Conservation (phyloP, 1,140 invertebrate genomes). For the Lucilia cuprina region DNA sequence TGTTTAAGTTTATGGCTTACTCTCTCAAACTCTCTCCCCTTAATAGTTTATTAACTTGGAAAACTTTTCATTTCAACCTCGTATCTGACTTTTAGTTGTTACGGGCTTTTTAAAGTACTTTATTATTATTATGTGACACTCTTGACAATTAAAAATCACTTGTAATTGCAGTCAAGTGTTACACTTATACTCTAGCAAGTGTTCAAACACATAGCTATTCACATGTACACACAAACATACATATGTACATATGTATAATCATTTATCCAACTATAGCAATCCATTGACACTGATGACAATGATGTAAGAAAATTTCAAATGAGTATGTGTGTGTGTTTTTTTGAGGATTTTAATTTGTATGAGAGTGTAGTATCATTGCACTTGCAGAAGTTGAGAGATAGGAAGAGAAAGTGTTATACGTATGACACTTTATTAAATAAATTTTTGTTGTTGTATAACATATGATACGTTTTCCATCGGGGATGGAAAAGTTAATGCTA, state of each 20-base stretch:
- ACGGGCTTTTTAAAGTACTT: slow-evolving; percentile 7
- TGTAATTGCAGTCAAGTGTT: slow-evolving; percentile 43
- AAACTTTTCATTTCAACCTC: too few relatives aligned
- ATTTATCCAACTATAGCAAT: too few relatives aligned
- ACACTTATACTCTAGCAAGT: slow-evolving; percentile 15
- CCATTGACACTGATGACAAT: slow-evolving; percentile 19
- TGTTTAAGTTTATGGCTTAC: too few relatives aligned
- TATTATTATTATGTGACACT: slow-evolving; percentile 22
- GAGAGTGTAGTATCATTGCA: neutral
- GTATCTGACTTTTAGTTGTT: neutral
- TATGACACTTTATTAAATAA: neutral
- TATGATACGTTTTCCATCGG: neutral
- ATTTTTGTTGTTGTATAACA: neutral
- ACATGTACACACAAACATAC: neutral
- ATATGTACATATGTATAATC: neutral
- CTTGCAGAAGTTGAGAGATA: neutral
- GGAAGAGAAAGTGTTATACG: neutral
- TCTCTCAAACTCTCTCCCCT: too few relatives aligned
- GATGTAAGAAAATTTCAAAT: neutral
- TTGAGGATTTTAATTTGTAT: slow-evolving; percentile 2
- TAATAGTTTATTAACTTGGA: too few relatives aligned
- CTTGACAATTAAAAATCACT: slow-evolving; percentile 44
- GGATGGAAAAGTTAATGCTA: too few relatives aligned
- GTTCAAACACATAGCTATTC: neutral
- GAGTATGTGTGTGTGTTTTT: neutral